A percentile compares a stretch with the other conserved stretches of the same genome.
These are phyloP conservation scores for Alectura lathami DNA, from an alignment of 2,113 vertebrate species.

Conservation along the genomic window DNA sequence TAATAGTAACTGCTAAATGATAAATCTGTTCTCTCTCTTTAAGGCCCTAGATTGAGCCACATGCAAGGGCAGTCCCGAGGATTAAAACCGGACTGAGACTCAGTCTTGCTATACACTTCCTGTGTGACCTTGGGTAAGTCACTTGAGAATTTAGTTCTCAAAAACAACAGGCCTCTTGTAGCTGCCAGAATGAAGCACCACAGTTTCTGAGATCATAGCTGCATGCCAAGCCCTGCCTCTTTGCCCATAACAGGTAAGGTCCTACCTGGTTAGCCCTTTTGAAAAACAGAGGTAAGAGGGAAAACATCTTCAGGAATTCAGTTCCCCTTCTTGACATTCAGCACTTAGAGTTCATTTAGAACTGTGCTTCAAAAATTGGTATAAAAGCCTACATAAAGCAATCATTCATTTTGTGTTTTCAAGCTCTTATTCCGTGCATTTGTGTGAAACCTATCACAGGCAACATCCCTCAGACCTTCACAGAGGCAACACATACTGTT, in stretches of 20 bases:
- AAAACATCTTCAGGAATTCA: not conserved
- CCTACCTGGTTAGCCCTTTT: not conserved
- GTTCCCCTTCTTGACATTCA: not conserved
- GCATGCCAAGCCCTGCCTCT: not conserved
- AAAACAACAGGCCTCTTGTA: conserved; percentile 46
- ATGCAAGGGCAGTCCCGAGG: not conserved
- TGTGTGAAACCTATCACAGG: not conserved
- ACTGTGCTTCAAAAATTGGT: not conserved
- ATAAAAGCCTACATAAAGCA: not conserved
- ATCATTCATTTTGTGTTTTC: not conserved
- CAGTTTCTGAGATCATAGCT: conserved; percentile 5
- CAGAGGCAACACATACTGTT: not conserved
- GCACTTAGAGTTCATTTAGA: not conserved
- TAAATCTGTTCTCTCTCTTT: not conserved
- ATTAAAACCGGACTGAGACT: conserved; percentile 51
- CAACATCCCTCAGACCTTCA: not conserved
- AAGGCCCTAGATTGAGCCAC: not conserved
- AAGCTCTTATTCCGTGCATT: not conserved
- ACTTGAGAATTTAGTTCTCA: conserved; percentile 53
- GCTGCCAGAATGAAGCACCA: conserved; percentile 19
- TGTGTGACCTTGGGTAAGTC: conserved; percentile 47
- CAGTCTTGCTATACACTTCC: conserved; percentile 39
- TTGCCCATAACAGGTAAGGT: not conserved
- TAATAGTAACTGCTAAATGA: not conserved
- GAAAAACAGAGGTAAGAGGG: not conserved